These are phyloP conservation scores for Prietella phreatophila DNA, from an alignment of 2,113 vertebrate species.

Conservation along the genomic window DNA sequence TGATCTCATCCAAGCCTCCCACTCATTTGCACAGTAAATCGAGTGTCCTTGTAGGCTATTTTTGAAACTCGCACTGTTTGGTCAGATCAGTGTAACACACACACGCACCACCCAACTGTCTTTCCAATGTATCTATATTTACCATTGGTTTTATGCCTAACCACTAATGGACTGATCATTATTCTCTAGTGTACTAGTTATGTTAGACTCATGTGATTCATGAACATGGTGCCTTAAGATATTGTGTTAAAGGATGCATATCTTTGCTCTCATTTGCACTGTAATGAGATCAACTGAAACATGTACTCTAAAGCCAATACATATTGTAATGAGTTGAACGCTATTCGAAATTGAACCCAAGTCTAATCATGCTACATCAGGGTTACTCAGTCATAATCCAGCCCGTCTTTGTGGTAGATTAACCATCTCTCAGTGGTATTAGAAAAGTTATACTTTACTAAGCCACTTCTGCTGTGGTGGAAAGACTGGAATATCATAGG, in stretches of 20 bases:
- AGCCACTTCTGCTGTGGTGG: slow-evolving; percentile 54
- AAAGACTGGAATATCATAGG: slow-evolving; percentile 61
- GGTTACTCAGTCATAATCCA: slow-evolving; percentile 56
- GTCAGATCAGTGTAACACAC: slow-evolving; percentile 15
- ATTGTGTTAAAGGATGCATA: background rate
- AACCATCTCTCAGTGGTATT: slow-evolving; percentile 55
- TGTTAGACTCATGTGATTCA: background rate
- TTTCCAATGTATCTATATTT: background rate
- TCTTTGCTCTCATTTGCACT: background rate
- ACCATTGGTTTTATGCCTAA: background rate
- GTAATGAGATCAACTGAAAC: slow-evolving; percentile 12
- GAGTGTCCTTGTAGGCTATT: slow-evolving; percentile 52
- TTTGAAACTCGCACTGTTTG: slow-evolving; percentile 35
- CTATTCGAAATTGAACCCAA: background rate
- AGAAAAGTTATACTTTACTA: slow-evolving; percentile 64
- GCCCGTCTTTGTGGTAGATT: slow-evolving; percentile 55
- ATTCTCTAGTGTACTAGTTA: background rate
- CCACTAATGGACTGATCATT: background rate
- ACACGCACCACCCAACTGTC: background rate
- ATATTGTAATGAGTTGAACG: background rate
- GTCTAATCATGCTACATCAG: slow-evolving; percentile 24
- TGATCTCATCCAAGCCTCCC: slow-evolving; percentile 47
- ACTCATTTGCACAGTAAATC: slow-evolving; percentile 47
- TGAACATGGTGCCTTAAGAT: background rate
- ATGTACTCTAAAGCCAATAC: background rate